Evolutionary conservation across 2,888 invertebrate species (phyloP).

Genomic region (Drosophila longiperda): DNA sequence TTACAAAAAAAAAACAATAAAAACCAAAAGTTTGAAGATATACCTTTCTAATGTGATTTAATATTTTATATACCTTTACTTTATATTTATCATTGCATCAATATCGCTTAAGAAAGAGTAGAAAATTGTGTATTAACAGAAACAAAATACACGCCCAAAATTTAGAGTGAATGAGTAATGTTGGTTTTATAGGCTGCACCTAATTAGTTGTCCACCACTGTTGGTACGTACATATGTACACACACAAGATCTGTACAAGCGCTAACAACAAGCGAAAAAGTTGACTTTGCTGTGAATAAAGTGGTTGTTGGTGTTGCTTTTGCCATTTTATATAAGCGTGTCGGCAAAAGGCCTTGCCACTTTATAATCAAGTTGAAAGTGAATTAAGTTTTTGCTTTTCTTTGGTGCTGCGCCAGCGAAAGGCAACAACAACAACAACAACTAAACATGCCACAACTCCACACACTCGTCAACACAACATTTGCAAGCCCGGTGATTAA

Average conservation of each 20-base stretch:
- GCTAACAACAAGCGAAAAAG: constrained; percentile 62
- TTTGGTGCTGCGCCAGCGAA: constrained; percentile 62
- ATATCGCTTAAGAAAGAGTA: not conserved
- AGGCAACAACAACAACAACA: constrained; percentile 35
- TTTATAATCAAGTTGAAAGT: constrained; percentile 72
- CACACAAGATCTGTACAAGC: constrained; percentile 34
- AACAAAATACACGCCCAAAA: not conserved
- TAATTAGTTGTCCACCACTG: not conserved
- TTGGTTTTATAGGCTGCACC: too few relatives aligned
- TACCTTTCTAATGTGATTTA: not conserved
- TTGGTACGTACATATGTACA: constrained; percentile 20
- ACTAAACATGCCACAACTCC: constrained; percentile 15
- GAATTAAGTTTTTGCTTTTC: constrained; percentile 73
- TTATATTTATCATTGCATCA: not conserved
- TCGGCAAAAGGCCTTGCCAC: constrained; percentile 63
- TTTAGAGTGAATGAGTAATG: too few relatives aligned
- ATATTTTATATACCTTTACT: not conserved
- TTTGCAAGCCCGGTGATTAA: constrained; percentile 40
- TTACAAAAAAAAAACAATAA: not conserved
- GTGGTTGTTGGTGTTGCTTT: constrained; percentile 39
- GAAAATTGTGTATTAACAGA: not conserved
- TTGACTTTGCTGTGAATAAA: constrained; percentile 52
- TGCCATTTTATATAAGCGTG: constrained; percentile 46
- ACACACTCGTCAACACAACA: constrained; percentile 9
- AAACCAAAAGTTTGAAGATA: not conserved